Percentiles rank a stretch among this genome's conserved stretches.
Evolutionary conservation across 2,113 vertebrate genomes (phyloP).

Genomic region (Mobula birostris): DNA sequence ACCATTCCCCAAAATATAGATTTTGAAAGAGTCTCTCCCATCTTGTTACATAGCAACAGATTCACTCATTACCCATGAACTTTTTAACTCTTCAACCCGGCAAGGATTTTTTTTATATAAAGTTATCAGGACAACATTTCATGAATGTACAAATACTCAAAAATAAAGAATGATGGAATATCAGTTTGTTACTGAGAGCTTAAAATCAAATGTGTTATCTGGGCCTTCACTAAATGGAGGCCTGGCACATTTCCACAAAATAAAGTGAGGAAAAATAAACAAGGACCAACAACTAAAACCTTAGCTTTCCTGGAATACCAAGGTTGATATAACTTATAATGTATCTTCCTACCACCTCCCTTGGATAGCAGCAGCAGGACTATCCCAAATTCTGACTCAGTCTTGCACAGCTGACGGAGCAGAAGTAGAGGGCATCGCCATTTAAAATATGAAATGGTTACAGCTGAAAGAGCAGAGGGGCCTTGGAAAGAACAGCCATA

Average conservation of each 20-base stretch:
- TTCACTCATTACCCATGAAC: slow-evolving; percentile 23
- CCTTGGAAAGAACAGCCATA: background rate
- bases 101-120: background rate
- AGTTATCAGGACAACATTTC: background rate
- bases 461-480: background rate
- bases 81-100: slow-evolving; percentile 35
- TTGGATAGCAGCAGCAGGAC: background rate
- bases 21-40: slow-evolving; percentile 8
- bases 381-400: background rate
- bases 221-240: background rate
- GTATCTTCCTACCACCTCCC: background rate
- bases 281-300: background rate
- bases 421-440: background rate
- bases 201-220: background rate
- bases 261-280: background rate
- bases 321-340: background rate
- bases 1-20: slow-evolving; percentile 1
- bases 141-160: background rate
- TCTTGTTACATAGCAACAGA: slow-evolving; percentile 35
- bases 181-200: background rate
- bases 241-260: background rate
- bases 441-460: background rate
- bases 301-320: background rate
- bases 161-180: background rate
- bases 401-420: background rate